Percentiles rank a stretch among this genome's conserved stretches.
These are phyloP conservation scores for Potamarius usumacintae DNA, from an alignment of 2,113 vertebrate genomes.

Conservation along the genomic window DNA sequence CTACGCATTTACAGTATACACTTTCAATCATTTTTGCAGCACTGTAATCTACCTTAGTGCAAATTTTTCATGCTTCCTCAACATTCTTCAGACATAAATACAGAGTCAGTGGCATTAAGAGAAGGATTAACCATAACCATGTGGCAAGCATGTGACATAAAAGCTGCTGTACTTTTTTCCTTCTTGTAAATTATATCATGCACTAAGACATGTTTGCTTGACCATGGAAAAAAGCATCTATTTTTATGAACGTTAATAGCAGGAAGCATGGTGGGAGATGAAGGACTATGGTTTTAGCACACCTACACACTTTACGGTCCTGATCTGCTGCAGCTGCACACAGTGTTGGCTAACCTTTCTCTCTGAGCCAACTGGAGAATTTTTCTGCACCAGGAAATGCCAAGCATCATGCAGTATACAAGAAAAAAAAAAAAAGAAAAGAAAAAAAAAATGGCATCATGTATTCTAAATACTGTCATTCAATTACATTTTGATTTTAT, in stretches of 20 bases:
- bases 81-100: background rate
- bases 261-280: constrained; percentile 33
- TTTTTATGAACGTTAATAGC: constrained; percentile 5
- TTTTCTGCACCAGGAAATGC: background rate
- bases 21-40: background rate
- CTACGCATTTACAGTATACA: background rate
- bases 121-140: background rate
- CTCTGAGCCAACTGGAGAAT: background rate
- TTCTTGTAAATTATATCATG: background rate
- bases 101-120: background rate
- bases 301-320: constrained; percentile 16
- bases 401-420: background rate
- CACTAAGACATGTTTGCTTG: background rate
- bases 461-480: background rate
- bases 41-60: background rate
- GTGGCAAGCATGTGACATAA: background rate
- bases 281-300: background rate
- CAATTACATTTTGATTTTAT: background rate
- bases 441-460: background rate
- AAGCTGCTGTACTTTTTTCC: background rate
- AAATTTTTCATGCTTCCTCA: background rate
- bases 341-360: background rate
- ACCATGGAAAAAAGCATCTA: background rate
- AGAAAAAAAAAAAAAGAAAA: background rate
- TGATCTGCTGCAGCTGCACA: constrained; percentile 4